Evolutionary conservation across 2,888 invertebrate species (phyloP), one percentile per base, ranked within the genome.

Genomic region (Lamellibrachia satsuma): DNA sequence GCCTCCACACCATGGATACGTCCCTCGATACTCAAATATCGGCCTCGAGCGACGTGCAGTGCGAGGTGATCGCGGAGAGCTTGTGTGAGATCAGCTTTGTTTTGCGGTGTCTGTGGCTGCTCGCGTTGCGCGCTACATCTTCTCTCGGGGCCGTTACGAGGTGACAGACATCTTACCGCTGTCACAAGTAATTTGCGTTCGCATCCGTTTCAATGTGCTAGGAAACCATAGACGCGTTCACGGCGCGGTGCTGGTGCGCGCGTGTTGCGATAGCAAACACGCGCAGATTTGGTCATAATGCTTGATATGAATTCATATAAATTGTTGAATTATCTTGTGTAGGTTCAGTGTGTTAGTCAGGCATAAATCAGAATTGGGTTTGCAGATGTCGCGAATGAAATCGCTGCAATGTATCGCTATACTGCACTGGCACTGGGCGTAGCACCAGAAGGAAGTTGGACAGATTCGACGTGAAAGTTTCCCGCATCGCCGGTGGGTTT

Each of bases 161-260:
- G 75, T 75, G 75, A 75, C 75, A 75, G 75, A 75, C 75, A 75
- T 75, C 75, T 75, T 75, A 75, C n/a, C 75, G 75, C 75, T n/a
- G 75, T 75, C 75, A 75, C 75, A 75, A 22, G 75, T 75, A 75
- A 75, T 75, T 75, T 75, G 22, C 75, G 6, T 75, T 75, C 75
- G 75, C 75, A 75, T 75, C 75, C 75, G 75, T 75, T 75, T 75
- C 75, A 75, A 75, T 75, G n/a, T 15, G 75, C 75, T 22, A 4
- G n/a, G 75, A 75, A 75, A 75, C 22, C 15, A 6, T 75, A 75
- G 75, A 75, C 75, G 75, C 75, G 60, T 15, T n/a, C 22, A 75
- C 75, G 75, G n/a, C n/a, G 75, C 75, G 75, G 6, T 75, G 75
- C 75, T 75, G 75, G 75, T 75, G 75, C 75, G 75, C 1, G 75